Percentiles rank a stretch among this genome's conserved stretches.
These are phyloP conservation scores for Sceliomorpha sp. DNA, from an alignment of 2,888 invertebrate genomes.

Conservation along the genomic window DNA sequence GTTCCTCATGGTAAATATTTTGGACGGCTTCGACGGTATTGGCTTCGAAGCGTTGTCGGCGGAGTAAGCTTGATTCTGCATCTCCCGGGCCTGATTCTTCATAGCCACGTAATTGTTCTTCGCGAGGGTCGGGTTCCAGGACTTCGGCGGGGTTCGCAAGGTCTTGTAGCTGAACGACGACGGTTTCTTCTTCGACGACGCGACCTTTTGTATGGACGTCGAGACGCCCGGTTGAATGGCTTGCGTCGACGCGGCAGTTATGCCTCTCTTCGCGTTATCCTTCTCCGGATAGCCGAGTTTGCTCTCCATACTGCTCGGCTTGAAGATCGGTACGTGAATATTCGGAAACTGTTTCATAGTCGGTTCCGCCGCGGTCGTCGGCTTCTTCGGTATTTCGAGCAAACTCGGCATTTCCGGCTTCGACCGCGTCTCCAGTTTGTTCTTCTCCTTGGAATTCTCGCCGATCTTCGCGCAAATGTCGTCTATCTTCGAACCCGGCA, in stretches of 20 bases:
- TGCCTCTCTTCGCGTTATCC: slow-evolving; percentile 39
- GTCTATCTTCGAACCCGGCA: slow-evolving; percentile 74
- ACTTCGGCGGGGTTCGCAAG: slow-evolving; percentile 83
- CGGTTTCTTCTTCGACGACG: slow-evolving; percentile 63
- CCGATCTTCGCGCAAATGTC: slow-evolving; percentile 78
- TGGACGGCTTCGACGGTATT: slow-evolving; percentile 80
- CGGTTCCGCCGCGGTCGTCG: slow-evolving; percentile 49
- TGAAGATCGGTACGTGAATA: slow-evolving; percentile 74
- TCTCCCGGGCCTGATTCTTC: slow-evolving; percentile 75
- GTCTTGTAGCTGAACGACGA: slow-evolving; percentile 83
- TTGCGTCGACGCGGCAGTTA: slow-evolving; percentile 31
- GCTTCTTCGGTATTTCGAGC: slow-evolving; percentile 73
- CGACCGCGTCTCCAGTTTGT: slow-evolving; percentile 67
- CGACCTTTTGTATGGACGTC: slow-evolving; percentile 55
- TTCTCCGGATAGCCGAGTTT: slow-evolving; percentile 27
- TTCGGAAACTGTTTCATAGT: slow-evolving; percentile 68
- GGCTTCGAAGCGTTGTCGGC: slow-evolving; percentile 64
- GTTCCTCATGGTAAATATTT: slow-evolving; percentile 83
- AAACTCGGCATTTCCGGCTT: slow-evolving; percentile 76
- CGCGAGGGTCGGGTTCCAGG: slow-evolving; percentile 84
- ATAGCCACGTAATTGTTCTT: slow-evolving; percentile 79
- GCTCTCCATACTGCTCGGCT: slow-evolving; percentile 62
- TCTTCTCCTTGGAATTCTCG: slow-evolving; percentile 76
- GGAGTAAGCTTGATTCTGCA: slow-evolving; percentile 61
- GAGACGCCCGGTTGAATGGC: slow-evolving; percentile 28